Evolutionary conservation across 2,113 vertebrate genomes (phyloP).

Genomic region (Neotragus pygmaeus): DNA sequence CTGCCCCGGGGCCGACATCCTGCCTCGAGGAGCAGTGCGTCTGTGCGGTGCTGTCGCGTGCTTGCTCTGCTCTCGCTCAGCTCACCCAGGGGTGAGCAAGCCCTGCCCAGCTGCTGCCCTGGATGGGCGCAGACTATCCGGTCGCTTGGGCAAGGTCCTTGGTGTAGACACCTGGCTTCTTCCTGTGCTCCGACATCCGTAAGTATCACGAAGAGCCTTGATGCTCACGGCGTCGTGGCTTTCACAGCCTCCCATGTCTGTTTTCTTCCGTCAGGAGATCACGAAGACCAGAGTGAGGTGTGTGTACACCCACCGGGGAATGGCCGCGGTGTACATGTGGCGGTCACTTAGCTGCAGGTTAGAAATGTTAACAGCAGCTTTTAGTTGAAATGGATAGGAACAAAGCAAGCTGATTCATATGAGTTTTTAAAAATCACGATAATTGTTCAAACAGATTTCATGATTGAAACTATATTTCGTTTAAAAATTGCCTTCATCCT

Average conservation of each 20-base stretch:
- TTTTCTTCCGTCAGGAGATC: neutral
- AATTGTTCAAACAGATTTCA: neutral
- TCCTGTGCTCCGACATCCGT: rapidly evolving
- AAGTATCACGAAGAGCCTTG: rapidly evolving
- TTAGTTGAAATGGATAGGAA: neutral
- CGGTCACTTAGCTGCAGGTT: neutral
- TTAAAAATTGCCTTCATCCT: neutral
- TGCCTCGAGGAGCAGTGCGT: rapidly evolving
- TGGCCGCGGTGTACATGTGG: rapidly evolving
- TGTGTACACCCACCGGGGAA: rapidly evolving
- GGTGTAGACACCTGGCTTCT: too few relatives aligned
- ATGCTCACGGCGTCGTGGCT: rapidly evolving
- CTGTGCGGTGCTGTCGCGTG: rapidly evolving
- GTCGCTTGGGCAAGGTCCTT: neutral
- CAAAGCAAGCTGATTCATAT: neutral
- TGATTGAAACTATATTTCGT: neutral
- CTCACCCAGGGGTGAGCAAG: neutral
- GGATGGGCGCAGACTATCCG: rapidly evolving
- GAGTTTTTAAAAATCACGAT: neutral
- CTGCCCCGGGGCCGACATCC: rapidly evolving
- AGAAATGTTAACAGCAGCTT: too few relatives aligned
- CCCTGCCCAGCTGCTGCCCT: neutral
- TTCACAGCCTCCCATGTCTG: neutral
- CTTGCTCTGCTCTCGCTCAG: rapidly evolving
- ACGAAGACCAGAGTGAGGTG: neutral